Evolutionary conservation across 2,113 vertebrate genomes (phyloP), one percentile per base, ranked within the genome.

Genomic region (Gambusia holbrooki): DNA sequence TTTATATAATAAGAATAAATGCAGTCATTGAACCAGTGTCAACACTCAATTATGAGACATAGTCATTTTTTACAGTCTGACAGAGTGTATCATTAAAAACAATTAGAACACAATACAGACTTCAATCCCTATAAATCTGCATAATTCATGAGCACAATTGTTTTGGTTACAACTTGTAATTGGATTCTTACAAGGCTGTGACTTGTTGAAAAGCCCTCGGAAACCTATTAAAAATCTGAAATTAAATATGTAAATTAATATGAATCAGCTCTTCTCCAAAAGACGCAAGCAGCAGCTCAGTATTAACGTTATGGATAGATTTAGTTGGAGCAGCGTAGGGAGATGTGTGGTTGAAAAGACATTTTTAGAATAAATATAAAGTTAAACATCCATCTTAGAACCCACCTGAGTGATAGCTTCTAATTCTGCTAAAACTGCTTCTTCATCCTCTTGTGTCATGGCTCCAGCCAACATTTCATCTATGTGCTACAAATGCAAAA

Each of bases 361-460:
- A 25, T 11, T 35, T 7, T 35, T 51, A 15, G 54, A n/a, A 58
- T 62, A 62, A 75, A 68, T 58, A 69, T 76, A n/a, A 82, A 51
- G 54, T 77, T 68, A 62, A 66, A 65, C 27, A 70, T 12, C 29
- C 62, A 68, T 28, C 63, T 25, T 5, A 27, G 64, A 17, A 69
- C 67, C 51, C 77, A 98, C 97, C 96, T 97, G 96, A 93, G 96
- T 96, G 85, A 99, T 96, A 6, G 93, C 89, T 0, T 97, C 89
- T 83, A 99, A 86, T 89, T 99, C 97, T 19, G 95, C 95, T 83
- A 98, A 87, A 71, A 97, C 94, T 63, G 96, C 96, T 0, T 96
- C 95, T 77, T 98, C 96, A 2, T 99, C 97, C 65, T 98, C 97
- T 79, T 95, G 93, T 0, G 96, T 97, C 88, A 98, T 87, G 74